phyloP scores from a whole-genome alignment of 2,113 vertebrate genomes.

The Scomber japonicus region DNA sequence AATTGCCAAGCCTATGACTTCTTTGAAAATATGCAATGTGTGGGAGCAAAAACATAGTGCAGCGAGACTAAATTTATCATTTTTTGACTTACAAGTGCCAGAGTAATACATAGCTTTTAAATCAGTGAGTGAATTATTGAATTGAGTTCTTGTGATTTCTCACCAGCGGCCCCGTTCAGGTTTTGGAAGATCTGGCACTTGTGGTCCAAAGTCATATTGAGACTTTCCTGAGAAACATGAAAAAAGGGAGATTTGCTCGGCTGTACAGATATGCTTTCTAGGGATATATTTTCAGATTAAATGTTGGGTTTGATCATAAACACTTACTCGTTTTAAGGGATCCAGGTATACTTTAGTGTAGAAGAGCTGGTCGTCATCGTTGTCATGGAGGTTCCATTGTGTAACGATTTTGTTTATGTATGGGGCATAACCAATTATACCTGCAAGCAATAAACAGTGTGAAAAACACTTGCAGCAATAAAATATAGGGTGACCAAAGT shows the following conservation, averaged over 20 bases:
- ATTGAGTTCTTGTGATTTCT: slow-evolving; percentile 63
- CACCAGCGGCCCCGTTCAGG: slow-evolving; percentile 95
- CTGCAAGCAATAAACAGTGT: slow-evolving; percentile 81
- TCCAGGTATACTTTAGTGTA: slow-evolving; percentile 97
- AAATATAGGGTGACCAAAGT: slow-evolving; percentile 55
- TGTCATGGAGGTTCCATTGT: slow-evolving; percentile 96
- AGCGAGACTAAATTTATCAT: not conserved
- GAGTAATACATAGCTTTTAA: not conserved
- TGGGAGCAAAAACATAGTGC: not conserved
- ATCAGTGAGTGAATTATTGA: slow-evolving; percentile 5
- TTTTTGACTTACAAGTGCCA: not conserved
- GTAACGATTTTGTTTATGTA: slow-evolving; percentile 89
- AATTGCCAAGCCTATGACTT: slow-evolving; percentile 23
- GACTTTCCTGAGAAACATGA: slow-evolving; percentile 84
- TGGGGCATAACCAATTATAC: slow-evolving; percentile 94
- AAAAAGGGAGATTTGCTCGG: slow-evolving; percentile 6
- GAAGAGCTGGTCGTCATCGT: slow-evolving; percentile 98
- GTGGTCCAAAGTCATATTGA: slow-evolving; percentile 97
- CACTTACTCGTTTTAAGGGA: slow-evolving; percentile 86
- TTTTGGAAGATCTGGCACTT: slow-evolving; percentile 97
- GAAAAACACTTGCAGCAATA: slow-evolving; percentile 44
- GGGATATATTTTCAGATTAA: slow-evolving; percentile 21
- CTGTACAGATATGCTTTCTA: not conserved
- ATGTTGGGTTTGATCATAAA: not conserved
- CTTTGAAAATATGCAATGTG: slow-evolving; percentile 7